phyloP scores from a whole-genome alignment of 2,113 vertebrate genomes.

The Noctilio leporinus region DNA sequence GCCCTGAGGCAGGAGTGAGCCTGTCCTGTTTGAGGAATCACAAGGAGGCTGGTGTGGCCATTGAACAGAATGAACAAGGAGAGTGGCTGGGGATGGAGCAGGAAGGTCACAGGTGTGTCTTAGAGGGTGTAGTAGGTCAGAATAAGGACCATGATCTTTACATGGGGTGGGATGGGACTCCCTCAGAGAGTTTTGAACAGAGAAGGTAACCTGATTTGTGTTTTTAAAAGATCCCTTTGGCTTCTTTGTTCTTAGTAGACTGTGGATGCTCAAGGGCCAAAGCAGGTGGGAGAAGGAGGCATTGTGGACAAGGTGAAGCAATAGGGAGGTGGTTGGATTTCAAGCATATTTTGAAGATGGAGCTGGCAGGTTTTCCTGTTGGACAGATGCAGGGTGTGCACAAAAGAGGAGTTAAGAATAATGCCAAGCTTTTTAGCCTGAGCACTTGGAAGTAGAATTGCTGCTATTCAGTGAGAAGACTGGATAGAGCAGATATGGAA shows the following conservation, averaged over 20 bases:
- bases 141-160: neutral
- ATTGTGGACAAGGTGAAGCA: rapidly evolving
- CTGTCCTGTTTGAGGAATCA: neutral
- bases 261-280: neutral
- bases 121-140: neutral
- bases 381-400: neutral
- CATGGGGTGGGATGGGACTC: neutral
- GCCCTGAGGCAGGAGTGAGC: neutral
- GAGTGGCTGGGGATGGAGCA: neutral
- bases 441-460: neutral
- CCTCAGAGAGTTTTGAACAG: neutral
- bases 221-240: neutral
- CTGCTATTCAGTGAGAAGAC: neutral
- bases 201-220: neutral
- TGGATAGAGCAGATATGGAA: neutral
- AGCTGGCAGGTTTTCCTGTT: neutral
- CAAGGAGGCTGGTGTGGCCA: neutral
- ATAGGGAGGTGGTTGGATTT: neutral
- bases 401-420: neutral
- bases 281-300: neutral
- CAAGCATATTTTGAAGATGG: neutral
- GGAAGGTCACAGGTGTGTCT: neutral
- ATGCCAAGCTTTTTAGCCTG: neutral
- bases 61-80: neutral
- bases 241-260: neutral